Base-by-base conservation (phyloP, 2,888 invertebrate genomes). In the Melangyna quadrimaculata region DNA sequence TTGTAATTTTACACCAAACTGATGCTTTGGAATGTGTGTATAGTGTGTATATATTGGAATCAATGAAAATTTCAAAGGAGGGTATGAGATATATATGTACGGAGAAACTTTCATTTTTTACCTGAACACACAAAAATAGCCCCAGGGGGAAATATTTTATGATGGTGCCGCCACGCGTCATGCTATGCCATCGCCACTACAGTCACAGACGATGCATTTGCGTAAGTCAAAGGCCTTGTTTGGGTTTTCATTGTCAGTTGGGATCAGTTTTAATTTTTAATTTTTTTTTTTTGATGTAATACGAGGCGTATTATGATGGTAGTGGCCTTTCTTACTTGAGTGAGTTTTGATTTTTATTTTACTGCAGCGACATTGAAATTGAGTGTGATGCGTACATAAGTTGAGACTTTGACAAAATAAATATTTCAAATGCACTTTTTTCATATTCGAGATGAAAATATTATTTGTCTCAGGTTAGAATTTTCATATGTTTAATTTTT, bases 101-200 rank as follows among this genome's bases (percentile, higher is more conserved):
- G 19, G 4, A 22, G 51, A 78, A 78, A 83, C 82, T 83, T 83
- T 83, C 78, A 63, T 78, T 72, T 81, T 77, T 40, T 32, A 17
- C 32, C 37, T 24, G 22, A 43, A 40, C 27, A 27, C 40, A 17
- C n/a, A n/a, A n/a, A n/a, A n/a, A 43, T 40, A 40, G 61, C 45
- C 19, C 12, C 32, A 8, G 45, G 32, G 10, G 40, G 6, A 24
- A 45, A 22, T 45, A 59, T 72, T n/a, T n/a, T 59, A 72, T 59
- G 27, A 70, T 40, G 45, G 17, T 59, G 59, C 48, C 22, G 14
- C 48, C 9, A 51, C 32, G 9, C 22, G 19, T 48, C 7, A 67
- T 1, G 24, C 43, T 6, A n/a, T 48, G 6, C 40, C 57, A 48
- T 61, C 24, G n/a, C n/a, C n/a, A n/a, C n/a, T n/a, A n/a, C n/a